Base-by-base conservation (phyloP, 2,888 invertebrate species). In the Rhabditoides inermis region DNA sequence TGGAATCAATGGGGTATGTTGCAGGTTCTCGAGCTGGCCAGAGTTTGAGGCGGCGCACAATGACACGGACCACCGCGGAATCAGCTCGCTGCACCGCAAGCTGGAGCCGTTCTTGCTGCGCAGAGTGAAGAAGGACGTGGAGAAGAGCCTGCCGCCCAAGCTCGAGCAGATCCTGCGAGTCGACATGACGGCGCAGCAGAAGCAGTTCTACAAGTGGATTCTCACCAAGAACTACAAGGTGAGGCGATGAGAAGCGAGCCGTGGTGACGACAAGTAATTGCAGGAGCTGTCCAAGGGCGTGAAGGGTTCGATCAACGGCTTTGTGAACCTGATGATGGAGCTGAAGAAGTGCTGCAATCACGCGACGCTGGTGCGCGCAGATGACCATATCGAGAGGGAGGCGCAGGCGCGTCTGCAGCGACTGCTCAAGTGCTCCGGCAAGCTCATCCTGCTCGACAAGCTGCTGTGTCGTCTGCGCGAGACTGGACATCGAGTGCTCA, bases 281-380 rank as follows among this genome's bases (percentile, higher is more conserved):
- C 42, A 58, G 22, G 94, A 91, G 1, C 80, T 98, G 55, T 84
- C 90, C 35, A 95, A 91, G 81, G 98, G 95, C 6, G 85, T 87
- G 53, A 72, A 72, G 39, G 49, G 50, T 49, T 69, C 90, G 5
- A 86, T 90, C 7, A 87, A 86, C 63, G 88, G 90, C 0, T 95
- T 98, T 77, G 84, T 95, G 22, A 98, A 98, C 79, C 90, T 99
- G 70, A 89, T 98, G 22, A 94, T 98, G 79, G 98, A 98, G 79
- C 78, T 98, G 73, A 98, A 98, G 78, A 98, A 98, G 78, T 98
- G 98, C 77, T 98, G 95, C 77, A 99, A 98, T 80, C 98, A 98
- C 80, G 77, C 81, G 10, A 76, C 76, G 42, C 72, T 83, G 26
- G 77, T 80, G 3, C 69, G 80, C 25, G 87, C 88, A 75, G 88